Evolutionary conservation across 1,140 invertebrate species (phyloP), one percentile per base, ranked within the genome.

Genomic region (Brachystomella parvula): DNA sequence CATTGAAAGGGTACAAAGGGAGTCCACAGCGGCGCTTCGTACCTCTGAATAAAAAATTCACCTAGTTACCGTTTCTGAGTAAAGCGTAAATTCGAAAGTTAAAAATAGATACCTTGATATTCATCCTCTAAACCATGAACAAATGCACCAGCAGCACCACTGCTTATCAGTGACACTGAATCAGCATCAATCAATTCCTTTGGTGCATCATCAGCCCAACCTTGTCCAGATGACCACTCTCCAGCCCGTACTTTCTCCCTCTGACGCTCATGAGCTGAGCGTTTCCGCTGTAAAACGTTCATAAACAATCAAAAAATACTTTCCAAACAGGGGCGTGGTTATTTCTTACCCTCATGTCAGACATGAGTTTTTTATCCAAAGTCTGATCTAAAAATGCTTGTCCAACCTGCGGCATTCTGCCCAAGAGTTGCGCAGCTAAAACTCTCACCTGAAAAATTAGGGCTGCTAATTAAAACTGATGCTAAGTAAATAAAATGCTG

Each of bases 41-140:
- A 99, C 96, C 84, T 97, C 89, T 89, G 77, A 59, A 71, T 62
- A 60, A 53, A 47, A 65, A 64, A 61, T 31, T 49, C 30, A 31
- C 47, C 35, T 3, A 29, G 32, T 47, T 3, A 59, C 3, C 24
- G 21, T 30, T 3, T 33, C 24, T 65, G 57, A n/a, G n/a, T n/a
- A n/a, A n/a, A n/a, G n/a, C n/a, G n/a, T n/a, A n/a, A n/a, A n/a
- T n/a, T n/a, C n/a, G n/a, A n/a, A n/a, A n/a, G n/a, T n/a, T n/a
- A n/a, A n/a, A n/a, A n/a, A n/a, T n/a, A n/a, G n/a, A n/a, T 77
- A 92, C 91, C 86, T 73, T 96, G 81, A 80, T 89, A 97, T 82
- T 99, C 96, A 81, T 99, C 96, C 81, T 99, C 96, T 29, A 99
- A 82, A 0, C 95, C 96, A 79, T 98, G 94, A 71, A 99, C 93